Conservation (phyloP, 2,113 vertebrate species). For the Sapayoa aenigma region DNA sequence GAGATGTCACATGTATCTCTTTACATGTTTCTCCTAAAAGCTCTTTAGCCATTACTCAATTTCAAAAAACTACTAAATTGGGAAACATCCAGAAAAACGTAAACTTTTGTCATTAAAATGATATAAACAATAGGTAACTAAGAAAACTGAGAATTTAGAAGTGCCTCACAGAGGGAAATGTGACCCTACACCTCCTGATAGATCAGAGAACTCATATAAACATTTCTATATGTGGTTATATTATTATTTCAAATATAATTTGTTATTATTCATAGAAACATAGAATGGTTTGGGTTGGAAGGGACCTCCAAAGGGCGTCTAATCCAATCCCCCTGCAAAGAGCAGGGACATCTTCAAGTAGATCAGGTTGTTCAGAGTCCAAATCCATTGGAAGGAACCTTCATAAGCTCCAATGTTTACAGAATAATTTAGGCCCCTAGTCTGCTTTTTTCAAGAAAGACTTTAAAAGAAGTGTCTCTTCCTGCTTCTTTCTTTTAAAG, state of each 20-base stretch:
- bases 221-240: neutral
- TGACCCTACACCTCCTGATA: neutral
- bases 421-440: neutral
- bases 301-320: neutral
- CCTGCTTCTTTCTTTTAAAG: neutral
- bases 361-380: neutral
- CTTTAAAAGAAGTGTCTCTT: neutral
- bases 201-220: neutral
- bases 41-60: neutral
- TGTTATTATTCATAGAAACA: neutral
- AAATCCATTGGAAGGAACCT: rapidly evolving
- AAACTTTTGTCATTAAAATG: neutral
- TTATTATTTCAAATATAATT: neutral
- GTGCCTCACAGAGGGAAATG: neutral
- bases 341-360: neutral
- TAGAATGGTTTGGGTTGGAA: neutral
- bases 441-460: neutral
- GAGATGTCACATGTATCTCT: neutral
- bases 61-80: neutral
- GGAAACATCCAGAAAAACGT: neutral
- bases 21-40: neutral
- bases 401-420: neutral
- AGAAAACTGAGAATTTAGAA: neutral
- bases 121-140: neutral
- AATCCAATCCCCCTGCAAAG: rapidly evolving